Base-by-base conservation (phyloP, 2,888 invertebrate species). In the Dione juno region DNA sequence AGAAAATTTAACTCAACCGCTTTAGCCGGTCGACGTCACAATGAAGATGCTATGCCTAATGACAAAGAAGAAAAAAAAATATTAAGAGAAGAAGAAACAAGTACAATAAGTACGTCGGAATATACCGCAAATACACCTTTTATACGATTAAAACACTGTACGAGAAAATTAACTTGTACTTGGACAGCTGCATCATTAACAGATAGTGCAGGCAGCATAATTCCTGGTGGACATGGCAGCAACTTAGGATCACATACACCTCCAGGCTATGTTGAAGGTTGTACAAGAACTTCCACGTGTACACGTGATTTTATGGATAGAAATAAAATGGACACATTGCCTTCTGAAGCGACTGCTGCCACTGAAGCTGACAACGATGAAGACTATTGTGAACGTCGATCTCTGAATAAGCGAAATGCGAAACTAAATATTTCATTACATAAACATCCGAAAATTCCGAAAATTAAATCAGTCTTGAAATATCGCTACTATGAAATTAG, bases 261-360 rank as follows among this genome's bases (percentile, higher is more conserved):
- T 11, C 86, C 87, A 10, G 92, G 92, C 1, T 91, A 88, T 74
- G 92, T 92, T 3, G 89, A 88, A 37, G 91, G 90, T 16, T 93
- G 92, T 75, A 88, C 89, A 14, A 84, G 92, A 28, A 93, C 91
- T 50, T 91, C 89, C 11, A 93, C 92, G 0, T 93, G 92, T 73
- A 92, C 92, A 1, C 83, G 92, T 58, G 88, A 88, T 50, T 86
- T 78, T 71, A 83, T 89, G 84, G 81, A 90, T 41, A 82, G 88
- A 74, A 93, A 93, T 71, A 88, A 84, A 83, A 77, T 83, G 73
- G 80, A 81, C 1, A 80, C 84, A 41, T 41, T 77, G 54, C 67
- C 82, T 28, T 75, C 71, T n/a, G 77, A 76, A 64, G 53, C 41
- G 35, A 69, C 75, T 13, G 69, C 53, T 19, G 63, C 16, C 3